phyloP scores from a whole-genome alignment of 1,140 invertebrate species.

The Brevipalpus yothersi region DNA sequence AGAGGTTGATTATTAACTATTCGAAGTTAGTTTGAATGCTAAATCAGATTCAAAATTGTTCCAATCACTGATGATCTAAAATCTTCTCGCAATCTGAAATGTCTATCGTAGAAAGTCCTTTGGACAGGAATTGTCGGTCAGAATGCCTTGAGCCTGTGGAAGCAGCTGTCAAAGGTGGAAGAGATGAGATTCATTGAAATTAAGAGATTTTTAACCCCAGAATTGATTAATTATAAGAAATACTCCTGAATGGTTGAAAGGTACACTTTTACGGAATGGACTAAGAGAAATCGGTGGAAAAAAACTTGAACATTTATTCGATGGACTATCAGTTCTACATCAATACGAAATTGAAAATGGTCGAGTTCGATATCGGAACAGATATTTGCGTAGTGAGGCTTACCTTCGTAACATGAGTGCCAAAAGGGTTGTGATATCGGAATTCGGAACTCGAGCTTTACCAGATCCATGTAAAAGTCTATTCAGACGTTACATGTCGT shows the following conservation, averaged over 20 bases:
- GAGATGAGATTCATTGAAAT: not conserved
- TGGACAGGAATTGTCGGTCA: too few species aligned
- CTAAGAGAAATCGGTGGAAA: conserved; percentile 20
- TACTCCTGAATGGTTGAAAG: conserved; percentile 22
- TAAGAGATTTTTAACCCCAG: too few species aligned
- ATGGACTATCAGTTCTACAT: conserved; percentile 25
- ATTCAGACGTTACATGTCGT: conserved; percentile 18
- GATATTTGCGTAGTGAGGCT: conserved; percentile 20
- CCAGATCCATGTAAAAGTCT: conserved; percentile 24
- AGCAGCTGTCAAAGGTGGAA: too few species aligned
- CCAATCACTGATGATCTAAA: too few species aligned
- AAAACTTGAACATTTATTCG: conserved; percentile 23
- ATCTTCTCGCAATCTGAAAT: too few species aligned
- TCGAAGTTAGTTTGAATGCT: too few species aligned
- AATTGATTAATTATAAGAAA: too few species aligned
- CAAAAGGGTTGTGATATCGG: conserved; percentile 39
- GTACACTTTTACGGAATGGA: conserved; percentile 22
- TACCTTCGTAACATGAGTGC: conserved; percentile 20
- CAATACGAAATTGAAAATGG: conserved; percentile 19
- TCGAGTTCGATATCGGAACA: conserved; percentile 19
- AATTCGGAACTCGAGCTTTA: conserved; percentile 48
- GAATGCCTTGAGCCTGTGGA: too few species aligned
- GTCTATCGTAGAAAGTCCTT: too few species aligned
- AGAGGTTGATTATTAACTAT: too few species aligned
- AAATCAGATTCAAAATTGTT: too few species aligned